Conservation (phyloP, 1,140 invertebrate species). For the Lerema accius region DNA sequence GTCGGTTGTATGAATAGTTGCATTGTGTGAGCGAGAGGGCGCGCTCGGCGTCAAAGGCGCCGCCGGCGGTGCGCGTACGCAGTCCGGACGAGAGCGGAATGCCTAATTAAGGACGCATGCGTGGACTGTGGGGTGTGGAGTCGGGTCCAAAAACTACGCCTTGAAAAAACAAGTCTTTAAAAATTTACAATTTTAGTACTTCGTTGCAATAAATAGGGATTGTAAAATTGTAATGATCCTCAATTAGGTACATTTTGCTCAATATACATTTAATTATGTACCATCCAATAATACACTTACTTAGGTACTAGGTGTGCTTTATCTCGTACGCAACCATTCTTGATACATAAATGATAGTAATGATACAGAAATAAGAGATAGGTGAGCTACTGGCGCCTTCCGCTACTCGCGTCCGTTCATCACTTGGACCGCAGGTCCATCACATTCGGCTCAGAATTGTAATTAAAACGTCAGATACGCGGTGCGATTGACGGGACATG, state of each 20-base stretch:
- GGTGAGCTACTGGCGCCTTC: no score
- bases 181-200: neutral
- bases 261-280: no score
- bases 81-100: conserved; percentile 75
- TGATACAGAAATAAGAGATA: no score
- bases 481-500: conserved; percentile 60
- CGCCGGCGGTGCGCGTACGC: conserved; percentile 74
- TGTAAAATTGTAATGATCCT: no score
- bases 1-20: conserved; percentile 66
- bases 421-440: conserved; percentile 39
- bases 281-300: no score
- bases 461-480: conserved; percentile 75
- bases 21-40: conserved; percentile 73
- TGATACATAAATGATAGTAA: no score
- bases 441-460: conserved; percentile 57
- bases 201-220: no score
- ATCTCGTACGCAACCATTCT: no score
- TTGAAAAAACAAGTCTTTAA: neutral
- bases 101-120: conserved; percentile 81
- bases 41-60: conserved; percentile 66
- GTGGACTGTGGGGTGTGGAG: conserved; percentile 63
- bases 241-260: no score
- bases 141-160: conserved; percentile 39
- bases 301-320: conserved; percentile 26
- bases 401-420: neutral